Evolutionary conservation across 37 sponge, comb jelly and placozoan genomes (phyloP).

Genomic region (Chondrosia reniformis): DNA sequence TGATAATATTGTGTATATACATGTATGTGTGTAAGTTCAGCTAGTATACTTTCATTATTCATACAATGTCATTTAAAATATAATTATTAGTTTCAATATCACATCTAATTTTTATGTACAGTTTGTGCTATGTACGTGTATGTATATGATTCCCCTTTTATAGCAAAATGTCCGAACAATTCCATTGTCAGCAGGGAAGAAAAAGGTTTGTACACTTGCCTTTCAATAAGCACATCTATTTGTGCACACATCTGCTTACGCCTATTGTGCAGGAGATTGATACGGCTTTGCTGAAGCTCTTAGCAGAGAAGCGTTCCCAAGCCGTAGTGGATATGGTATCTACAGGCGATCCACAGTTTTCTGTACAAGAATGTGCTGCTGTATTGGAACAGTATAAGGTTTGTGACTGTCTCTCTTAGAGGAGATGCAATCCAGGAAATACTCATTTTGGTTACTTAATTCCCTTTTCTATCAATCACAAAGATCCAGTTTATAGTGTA

Average conservation of each 20-base stretch:
- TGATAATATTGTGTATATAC: no score
- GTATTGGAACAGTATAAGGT: constrained; percentile 54
- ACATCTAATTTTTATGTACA: no score
- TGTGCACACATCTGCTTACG: neutral
- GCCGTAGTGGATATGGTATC: constrained; percentile 54
- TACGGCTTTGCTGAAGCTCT: constrained; percentile 78
- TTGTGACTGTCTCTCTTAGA: neutral
- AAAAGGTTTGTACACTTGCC: neutral
- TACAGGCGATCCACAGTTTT: constrained; percentile 50
- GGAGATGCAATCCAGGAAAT: no score
- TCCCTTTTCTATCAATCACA: neutral
- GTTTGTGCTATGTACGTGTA: no score
- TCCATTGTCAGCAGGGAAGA: constrained; percentile 7
- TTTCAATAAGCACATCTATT: neutral
- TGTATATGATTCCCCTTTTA: no score
- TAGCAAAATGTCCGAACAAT: neutral
- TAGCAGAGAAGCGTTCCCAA: constrained; percentile 56
- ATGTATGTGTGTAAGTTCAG: no score
- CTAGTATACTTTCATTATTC: no score
- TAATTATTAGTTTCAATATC: no score
- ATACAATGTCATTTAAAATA: no score
- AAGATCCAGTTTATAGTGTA: neutral
- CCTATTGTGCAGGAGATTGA: constrained; percentile 67
- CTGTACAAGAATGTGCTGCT: constrained; percentile 54
- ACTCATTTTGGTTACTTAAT: neutral